Evolutionary conservation across 2,797 vertebrate genomes (phyloP), one percentile per base, ranked within the genome.

Genomic region (Anomalospiza imberbis): DNA sequence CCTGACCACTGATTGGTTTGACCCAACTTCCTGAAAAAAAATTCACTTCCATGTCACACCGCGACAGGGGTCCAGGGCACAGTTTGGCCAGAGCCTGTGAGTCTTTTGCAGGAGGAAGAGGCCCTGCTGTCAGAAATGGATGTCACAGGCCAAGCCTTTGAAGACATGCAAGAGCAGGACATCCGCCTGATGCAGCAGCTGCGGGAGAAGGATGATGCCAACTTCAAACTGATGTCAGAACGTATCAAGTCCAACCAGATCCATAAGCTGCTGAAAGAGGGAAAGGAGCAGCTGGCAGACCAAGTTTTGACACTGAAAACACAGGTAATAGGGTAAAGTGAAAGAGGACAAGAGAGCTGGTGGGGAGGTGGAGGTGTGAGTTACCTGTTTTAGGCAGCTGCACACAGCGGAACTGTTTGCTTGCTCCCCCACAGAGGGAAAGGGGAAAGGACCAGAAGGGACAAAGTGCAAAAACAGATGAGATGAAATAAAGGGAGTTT

Each of bases 131-230:
- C 98, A 0, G 98, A 99, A 97, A 99, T 99, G 98, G 98, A 99
- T 54, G 98, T 99, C 75, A 99, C 98, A 11, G 98, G 98, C 20
- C 98, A 99, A 95, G 98, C 98, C 17, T 99, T 99, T 85, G 98
- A 99, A 94, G 98, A 99, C 87, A 99, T 99, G 98, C 98, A 99
- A 91, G 98, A 99, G 67, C 98, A 99, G 97, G 99, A 99, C 81
- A 99, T 99, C 38, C 98, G 98, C 18, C 93, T 99, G 84, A 99
- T 99, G 98, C 98, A 99, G 96, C 98, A 99, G 95, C 96, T 98
- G 77, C 85, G 98, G 48, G 98, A 99, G 96, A 99, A 99, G 85
- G 99, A 99, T 57, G 99, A 99, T 75, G 98, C 98, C 79, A 99
- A 99, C 94, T 99, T 99, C 96, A 99, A 98, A 92, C 97, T 99